Conservation (phyloP, 2,888 invertebrate genomes). For the Drosophila mercatorum region DNA sequence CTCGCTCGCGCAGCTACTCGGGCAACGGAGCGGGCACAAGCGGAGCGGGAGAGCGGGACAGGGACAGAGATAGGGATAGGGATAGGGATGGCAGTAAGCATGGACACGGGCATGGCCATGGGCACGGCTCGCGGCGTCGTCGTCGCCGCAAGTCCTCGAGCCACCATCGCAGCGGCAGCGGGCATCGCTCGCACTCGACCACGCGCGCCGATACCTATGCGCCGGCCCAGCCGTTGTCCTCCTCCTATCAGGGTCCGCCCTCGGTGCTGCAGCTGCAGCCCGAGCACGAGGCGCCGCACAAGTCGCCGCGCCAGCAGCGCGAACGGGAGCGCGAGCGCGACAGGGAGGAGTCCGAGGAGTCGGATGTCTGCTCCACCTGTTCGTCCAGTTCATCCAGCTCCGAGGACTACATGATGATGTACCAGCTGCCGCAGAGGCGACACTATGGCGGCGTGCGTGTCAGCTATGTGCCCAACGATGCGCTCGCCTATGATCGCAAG, state of each 20-base stretch:
- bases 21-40: conserved; percentile 84
- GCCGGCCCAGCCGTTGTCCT: conserved; percentile 81
- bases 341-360: conserved; percentile 87
- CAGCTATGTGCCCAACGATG: conserved; percentile 96
- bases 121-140: conserved; percentile 78
- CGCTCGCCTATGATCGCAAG: conserved; percentile 92
- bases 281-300: conserved; percentile 42
- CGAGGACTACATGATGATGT: conserved; percentile 94
- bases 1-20: conserved; percentile 86
- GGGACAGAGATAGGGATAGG: conserved; percentile 31
- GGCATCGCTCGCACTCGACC: conserved; percentile 80
- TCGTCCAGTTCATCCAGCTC: conserved; percentile 93
- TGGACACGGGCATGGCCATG: conserved; percentile 56
- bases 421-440: conserved; percentile 92
- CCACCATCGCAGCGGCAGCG: conserved; percentile 79
- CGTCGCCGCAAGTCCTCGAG: conserved; percentile 81
- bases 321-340: conserved; percentile 49
- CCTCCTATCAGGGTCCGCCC: conserved; percentile 82
- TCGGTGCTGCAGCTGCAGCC: conserved; percentile 60
- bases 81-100: conserved; percentile 46
- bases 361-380: conserved; percentile 95
- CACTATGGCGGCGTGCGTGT: conserved; percentile 95
- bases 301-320: conserved; percentile 55
- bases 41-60: conserved; percentile 39
- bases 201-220: conserved; percentile 82